phyloP scores from a whole-genome alignment of 2,888 invertebrate species.

The Cremastinae sp. region DNA sequence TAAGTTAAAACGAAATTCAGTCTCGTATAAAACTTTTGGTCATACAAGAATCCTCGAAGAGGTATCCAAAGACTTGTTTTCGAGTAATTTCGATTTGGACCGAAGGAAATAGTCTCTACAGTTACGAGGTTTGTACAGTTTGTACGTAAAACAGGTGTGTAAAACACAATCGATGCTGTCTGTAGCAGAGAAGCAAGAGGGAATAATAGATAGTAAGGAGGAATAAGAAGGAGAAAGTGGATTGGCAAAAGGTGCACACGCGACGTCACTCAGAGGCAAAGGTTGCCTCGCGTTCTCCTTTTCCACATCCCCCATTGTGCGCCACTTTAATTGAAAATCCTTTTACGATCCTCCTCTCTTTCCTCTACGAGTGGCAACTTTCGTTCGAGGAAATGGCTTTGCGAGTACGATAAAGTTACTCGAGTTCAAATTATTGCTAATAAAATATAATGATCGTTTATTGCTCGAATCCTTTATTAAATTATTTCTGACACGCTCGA shows the following conservation, averaged over 20 bases:
- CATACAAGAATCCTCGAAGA: too few relatives aligned
- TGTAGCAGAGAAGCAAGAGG: slow-evolving; percentile 7
- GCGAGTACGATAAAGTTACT: slow-evolving; percentile 8
- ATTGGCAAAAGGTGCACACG: slow-evolving; percentile 28
- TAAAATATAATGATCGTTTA: neutral
- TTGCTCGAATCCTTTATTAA: neutral
- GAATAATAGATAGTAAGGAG: slow-evolving; percentile 4
- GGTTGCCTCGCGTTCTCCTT: slow-evolving; percentile 41
- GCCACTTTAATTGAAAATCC: slow-evolving; percentile 58
- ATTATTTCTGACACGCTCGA: neutral
- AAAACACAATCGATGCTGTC: slow-evolving; percentile 17
- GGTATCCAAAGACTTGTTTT: too few relatives aligned
- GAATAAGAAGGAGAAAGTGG: slow-evolving; percentile 6
- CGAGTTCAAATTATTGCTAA: neutral
- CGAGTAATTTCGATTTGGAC: too few relatives aligned
- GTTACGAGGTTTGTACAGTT: neutral
- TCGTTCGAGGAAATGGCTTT: slow-evolving; percentile 21
- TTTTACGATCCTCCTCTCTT: slow-evolving; percentile 36
- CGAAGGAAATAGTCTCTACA: too few relatives aligned
- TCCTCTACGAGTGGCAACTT: slow-evolving; percentile 1
- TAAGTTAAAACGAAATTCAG: too few relatives aligned
- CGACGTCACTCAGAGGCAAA: slow-evolving; percentile 47
- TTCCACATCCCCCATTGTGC: neutral
- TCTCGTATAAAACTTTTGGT: too few relatives aligned
- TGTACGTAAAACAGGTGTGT: slow-evolving; percentile 25